Evolutionary conservation across 2,113 vertebrate genomes (phyloP).

Genomic region (Heterocephalus glaber): DNA sequence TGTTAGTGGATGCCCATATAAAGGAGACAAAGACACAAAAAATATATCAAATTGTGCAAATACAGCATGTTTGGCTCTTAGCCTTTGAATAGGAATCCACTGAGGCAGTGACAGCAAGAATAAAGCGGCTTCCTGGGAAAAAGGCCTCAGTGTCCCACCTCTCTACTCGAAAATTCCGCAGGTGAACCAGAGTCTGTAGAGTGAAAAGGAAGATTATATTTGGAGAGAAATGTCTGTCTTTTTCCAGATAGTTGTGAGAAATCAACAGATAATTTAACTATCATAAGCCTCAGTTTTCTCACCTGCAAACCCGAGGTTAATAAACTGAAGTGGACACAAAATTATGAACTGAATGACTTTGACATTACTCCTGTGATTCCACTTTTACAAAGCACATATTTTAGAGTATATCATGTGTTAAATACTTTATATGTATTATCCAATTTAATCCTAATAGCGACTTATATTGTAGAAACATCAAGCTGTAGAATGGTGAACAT

Average conservation of each 20-base stretch:
- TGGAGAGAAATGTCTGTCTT: background rate
- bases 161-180: no score
- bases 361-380: background rate
- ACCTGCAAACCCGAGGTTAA: background rate
- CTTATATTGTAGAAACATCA: background rate
- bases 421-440: background rate
- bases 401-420: background rate
- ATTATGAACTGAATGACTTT: background rate
- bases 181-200: background rate
- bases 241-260: background rate
- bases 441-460: background rate
- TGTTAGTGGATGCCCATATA: background rate
- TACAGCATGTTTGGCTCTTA: background rate
- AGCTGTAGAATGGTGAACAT: background rate
- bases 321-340: background rate
- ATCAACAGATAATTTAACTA: background rate
- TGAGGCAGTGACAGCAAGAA: background rate
- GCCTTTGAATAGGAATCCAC: background rate
- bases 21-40: background rate
- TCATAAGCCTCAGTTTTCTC: background rate
- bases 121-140: background rate
- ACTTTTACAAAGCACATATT: background rate
- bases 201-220: background rate
- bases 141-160: background rate
- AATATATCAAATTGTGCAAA: background rate